Base-by-base conservation (phyloP, 2,797 vertebrate genomes). In the Acanthurus tractus region DNA sequence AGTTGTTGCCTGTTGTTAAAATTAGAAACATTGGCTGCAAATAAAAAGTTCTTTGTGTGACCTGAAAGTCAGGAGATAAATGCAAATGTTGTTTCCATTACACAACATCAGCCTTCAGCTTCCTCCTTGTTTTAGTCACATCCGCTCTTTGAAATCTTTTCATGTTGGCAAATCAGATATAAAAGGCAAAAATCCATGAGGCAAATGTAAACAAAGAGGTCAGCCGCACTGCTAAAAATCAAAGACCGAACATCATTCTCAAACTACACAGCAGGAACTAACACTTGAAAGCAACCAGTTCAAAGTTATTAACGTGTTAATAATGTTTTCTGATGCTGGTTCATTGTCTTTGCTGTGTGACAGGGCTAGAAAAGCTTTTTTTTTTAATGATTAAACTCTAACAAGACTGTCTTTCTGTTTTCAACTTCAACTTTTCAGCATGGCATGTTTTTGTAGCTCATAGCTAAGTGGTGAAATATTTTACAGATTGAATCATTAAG, bases 181-280 rank as follows among this genome's bases (percentile, higher is more conserved):
- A 6, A 55, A 56, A 48, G 36, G 22, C 53, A 34, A 38, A 20
- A 55, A 63, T 56, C 46, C 23, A 1, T 64, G 29, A 63, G 50
- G 45, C 48, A 82, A 82, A 72, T 73, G 44, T 52, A 74, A 84
- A 74, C 58, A 69, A 65, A 74, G n/a, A 34, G 20, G 17, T 66
- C 5, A 23, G 11, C 34, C 38, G 17, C 62, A 1, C 15, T 44
- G 56, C 69, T 45, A 44, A 34, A 73, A 50, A 74, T 72, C 40
- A 65, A 61, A 18, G 14, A n/a, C 62, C 36, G 20, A 64, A 67
- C 36, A 52, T 58, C 22, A 3, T 13, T 36, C 34, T 62, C 14
- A 38, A 53, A 38, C 20, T 22, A 36, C n/a, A n/a, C 23, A 38
- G 2, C 63, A 64, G 62, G 14, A 56, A 49, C 42, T 34, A 56